Conservation (phyloP, 2,797 vertebrate species). For the Mus spretus region DNA sequence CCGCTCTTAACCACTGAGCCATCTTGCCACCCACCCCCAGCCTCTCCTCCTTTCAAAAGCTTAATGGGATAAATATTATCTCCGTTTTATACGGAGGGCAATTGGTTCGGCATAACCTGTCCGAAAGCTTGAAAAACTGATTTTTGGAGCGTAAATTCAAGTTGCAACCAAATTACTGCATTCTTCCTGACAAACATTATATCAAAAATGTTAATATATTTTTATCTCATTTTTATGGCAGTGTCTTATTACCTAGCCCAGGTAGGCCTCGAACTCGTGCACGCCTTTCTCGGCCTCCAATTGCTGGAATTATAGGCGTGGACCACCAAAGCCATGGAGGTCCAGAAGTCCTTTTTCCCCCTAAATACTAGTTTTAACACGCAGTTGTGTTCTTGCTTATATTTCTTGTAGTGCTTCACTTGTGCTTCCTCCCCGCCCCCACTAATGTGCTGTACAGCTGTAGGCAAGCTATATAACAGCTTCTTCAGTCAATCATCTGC, state of each 20-base stretch:
- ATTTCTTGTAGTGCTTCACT: constrained; percentile 9
- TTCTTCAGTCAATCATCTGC: neutral
- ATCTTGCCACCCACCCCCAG: too few relatives aligned
- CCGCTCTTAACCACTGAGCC: too few relatives aligned
- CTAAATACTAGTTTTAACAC: neutral
- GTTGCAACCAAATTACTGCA: neutral
- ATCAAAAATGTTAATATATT: neutral
- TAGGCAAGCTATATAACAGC: neutral
- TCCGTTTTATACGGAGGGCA: neutral
- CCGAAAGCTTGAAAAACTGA: constrained; percentile 7
- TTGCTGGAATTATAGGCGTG: neutral
- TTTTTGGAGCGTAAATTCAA: neutral
- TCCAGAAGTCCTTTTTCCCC: neutral
- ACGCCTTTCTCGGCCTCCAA: too few relatives aligned
- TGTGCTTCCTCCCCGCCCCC: neutral
- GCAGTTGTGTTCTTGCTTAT: neutral
- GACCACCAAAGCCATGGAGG: neutral
- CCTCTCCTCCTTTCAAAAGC: neutral
- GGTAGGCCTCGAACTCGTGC: neutral
- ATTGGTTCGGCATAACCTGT: neutral
- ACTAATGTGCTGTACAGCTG: neutral
- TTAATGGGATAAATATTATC: neutral
- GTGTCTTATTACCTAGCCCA: neutral
- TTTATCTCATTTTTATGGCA: neutral
- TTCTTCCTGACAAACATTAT: neutral